Percentiles rank a stretch among this genome's conserved stretches.
Evolutionary conservation across 2,797 vertebrate genomes (phyloP).

Genomic region (Enteromius radiatus): DNA sequence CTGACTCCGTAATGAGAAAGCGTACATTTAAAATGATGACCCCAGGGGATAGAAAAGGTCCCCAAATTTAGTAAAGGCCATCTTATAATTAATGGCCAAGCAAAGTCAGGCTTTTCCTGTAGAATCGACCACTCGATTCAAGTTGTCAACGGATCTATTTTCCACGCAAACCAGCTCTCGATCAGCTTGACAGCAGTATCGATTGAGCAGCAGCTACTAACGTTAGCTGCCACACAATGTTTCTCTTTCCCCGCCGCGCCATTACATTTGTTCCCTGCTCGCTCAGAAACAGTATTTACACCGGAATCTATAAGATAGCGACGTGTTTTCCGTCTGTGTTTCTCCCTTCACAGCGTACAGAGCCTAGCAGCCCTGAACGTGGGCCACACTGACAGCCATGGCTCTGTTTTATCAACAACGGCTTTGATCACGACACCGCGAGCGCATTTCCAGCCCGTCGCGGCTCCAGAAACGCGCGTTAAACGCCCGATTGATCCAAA

Average conservation of each 20-base stretch:
- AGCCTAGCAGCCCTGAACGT: constrained; percentile 31
- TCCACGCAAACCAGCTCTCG: constrained; percentile 25
- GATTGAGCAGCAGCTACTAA: constrained; percentile 20
- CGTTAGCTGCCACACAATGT: constrained; percentile 18
- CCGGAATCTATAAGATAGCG: not conserved
- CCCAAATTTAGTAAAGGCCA: not conserved
- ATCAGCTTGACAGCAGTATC: constrained; percentile 44
- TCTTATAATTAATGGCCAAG: not conserved
- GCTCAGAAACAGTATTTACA: not conserved
- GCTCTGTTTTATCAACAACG: constrained; percentile 43
- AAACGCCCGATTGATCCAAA: not conserved
- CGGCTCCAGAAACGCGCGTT: not conserved
- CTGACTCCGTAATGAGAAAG: not conserved
- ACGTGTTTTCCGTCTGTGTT: not conserved
- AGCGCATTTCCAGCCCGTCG: not conserved
- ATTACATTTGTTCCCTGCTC: constrained; percentile 6
- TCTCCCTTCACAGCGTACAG: not conserved
- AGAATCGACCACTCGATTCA: constrained; percentile 26
- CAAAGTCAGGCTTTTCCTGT: not conserved
- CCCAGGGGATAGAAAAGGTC: not conserved
- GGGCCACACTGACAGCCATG: constrained; percentile 50
- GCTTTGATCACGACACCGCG: constrained; percentile 50
- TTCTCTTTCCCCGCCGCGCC: constrained; percentile 43
- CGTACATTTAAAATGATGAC: not conserved
- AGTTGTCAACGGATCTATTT: constrained; percentile 37